These are phyloP conservation scores for Mythimna loreyi DNA, from an alignment of 2,888 invertebrate species.

Conservation along the genomic window DNA sequence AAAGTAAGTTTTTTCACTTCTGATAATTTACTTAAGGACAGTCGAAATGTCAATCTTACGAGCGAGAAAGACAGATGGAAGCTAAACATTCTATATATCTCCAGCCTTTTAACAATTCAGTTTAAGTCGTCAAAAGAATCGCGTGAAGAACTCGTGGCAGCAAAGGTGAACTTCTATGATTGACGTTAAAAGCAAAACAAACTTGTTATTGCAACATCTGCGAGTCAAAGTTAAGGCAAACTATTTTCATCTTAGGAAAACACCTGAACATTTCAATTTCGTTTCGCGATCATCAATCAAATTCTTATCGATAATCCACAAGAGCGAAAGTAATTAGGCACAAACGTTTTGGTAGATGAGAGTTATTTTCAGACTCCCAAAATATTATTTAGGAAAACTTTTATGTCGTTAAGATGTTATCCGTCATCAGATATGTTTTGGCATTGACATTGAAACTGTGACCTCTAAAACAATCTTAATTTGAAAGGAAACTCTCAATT, in stretches of 20 bases:
- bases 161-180: neutral
- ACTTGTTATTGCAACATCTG: constrained; percentile 25
- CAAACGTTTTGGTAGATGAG: neutral
- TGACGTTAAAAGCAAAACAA: constrained; percentile 4
- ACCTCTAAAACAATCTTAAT: constrained; percentile 22
- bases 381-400: constrained; percentile 4
- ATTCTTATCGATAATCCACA: constrained; percentile 24
- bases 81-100: too few relatives aligned
- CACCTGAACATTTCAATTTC: constrained; percentile 29
- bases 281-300: constrained; percentile 46
- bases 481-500: constrained; percentile 1
- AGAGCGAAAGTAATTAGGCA: constrained; percentile 13
- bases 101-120: too few relatives aligned
- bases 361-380: constrained; percentile 11
- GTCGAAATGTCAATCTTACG: too few relatives aligned
- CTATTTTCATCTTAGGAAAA: constrained; percentile 35
- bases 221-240: constrained; percentile 15
- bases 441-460: constrained; percentile 41
- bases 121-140: too few relatives aligned
- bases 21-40: too few relatives aligned
- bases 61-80: too few relatives aligned
- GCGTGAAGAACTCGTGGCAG: too few relatives aligned
- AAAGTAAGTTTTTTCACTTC: too few relatives aligned
- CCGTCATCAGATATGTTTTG: constrained; percentile 13
- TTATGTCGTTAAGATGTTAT: constrained; percentile 25